Conservation (phyloP, 1,140 invertebrate species). For the Aphaenogaster rudis region DNA sequence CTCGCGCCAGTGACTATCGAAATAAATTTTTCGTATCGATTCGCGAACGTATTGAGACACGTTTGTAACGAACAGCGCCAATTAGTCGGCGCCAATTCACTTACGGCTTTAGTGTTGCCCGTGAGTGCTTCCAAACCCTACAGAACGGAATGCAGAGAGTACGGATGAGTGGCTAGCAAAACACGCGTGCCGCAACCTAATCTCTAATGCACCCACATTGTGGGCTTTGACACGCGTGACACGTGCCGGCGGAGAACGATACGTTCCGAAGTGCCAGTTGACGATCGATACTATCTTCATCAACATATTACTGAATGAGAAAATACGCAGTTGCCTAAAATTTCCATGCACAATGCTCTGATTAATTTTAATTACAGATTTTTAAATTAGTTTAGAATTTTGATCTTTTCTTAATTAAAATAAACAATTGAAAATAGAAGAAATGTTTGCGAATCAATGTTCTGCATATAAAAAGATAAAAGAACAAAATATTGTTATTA, state of each 20-base stretch:
- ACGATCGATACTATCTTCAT: conserved; percentile 37
- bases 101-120: background rate
- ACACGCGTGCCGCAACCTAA: conserved; percentile 75
- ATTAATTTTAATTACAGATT: conserved; percentile 35
- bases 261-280: background rate
- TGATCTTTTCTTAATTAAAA: background rate
- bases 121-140: conserved; percentile 43
- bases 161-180: conserved; percentile 72
- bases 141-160: conserved; percentile 31
- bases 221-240: conserved; percentile 76
- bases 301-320: conserved; percentile 5
- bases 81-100: conserved; percentile 12
- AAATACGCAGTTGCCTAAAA: background rate
- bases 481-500: background rate
- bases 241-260: conserved; percentile 47
- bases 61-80: background rate
- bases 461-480: background rate
- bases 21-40: conserved; percentile 18
- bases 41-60: background rate
- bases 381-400: background rate
- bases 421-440: background rate
- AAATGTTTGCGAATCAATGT: background rate
- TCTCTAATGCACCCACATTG: conserved; percentile 77
- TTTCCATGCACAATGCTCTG: background rate
- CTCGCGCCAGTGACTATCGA: background rate